Percentiles rank a stretch among this genome's conserved stretches.
Conservation (phyloP, 2,888 invertebrate species). For the Heteropelma amictum region DNA sequence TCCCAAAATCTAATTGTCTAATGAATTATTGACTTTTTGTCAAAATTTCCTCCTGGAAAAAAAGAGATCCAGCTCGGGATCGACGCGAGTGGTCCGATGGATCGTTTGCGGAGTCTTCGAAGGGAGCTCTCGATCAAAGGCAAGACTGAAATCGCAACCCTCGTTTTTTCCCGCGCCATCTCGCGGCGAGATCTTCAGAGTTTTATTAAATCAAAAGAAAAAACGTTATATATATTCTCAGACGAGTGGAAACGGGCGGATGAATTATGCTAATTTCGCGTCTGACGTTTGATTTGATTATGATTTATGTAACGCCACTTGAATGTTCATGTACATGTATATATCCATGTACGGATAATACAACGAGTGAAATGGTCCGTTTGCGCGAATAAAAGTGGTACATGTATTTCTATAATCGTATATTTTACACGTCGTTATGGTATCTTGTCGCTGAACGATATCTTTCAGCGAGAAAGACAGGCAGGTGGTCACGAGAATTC, state of each 20-base stretch:
- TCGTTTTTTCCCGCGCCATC: slow-evolving; percentile 18
- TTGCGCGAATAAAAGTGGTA: too few relatives aligned
- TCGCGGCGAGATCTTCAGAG: slow-evolving; percentile 33
- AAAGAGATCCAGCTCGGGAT: too few relatives aligned
- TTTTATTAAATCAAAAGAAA: slow-evolving; percentile 52
- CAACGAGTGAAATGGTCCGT: too few relatives aligned
- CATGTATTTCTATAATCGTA: slow-evolving; percentile 14
- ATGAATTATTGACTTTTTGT: too few relatives aligned
- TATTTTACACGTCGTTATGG: slow-evolving; percentile 40
- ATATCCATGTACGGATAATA: too few relatives aligned
- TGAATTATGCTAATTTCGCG: slow-evolving; percentile 48
- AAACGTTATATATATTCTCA: slow-evolving; percentile 22
- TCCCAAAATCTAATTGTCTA: too few relatives aligned
- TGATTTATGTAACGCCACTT: slow-evolving; percentile 39
- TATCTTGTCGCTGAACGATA: slow-evolving; percentile 45
- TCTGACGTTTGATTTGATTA: slow-evolving; percentile 47
- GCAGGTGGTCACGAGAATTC: slow-evolving; percentile 33
- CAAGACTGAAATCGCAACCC: too few relatives aligned
- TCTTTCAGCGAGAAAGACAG: slow-evolving; percentile 52
- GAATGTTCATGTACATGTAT: neutral
- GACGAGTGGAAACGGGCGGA: slow-evolving; percentile 20
- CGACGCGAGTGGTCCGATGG: too few relatives aligned
- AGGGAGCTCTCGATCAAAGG: too few relatives aligned
- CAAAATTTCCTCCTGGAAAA: too few relatives aligned
- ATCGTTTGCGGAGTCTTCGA: too few relatives aligned